Evolutionary conservation across 2,888 invertebrate species (phyloP).

Genomic region (Coleophora flavipennella): DNA sequence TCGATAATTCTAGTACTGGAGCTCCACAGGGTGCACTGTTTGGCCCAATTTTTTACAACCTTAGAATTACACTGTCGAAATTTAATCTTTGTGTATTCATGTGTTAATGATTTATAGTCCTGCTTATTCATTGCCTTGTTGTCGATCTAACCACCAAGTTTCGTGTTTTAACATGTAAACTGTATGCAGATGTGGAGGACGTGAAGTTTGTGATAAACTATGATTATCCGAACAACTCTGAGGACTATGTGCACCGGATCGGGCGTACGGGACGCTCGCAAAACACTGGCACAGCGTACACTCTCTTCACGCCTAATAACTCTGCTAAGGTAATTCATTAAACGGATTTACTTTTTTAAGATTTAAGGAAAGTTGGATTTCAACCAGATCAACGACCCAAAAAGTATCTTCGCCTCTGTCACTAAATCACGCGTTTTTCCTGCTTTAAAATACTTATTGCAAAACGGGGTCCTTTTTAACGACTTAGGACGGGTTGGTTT

Average conservation of each 20-base stretch:
- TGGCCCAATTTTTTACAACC: conserved; percentile 1
- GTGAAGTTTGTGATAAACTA: conserved; percentile 99
- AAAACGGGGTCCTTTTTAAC: too few relatives aligned
- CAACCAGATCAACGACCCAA: too few relatives aligned
- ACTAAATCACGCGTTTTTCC: too few relatives aligned
- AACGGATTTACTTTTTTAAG: too few relatives aligned
- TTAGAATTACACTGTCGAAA: not conserved
- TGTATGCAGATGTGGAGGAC: conserved; percentile 93
- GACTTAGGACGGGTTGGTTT: too few relatives aligned
- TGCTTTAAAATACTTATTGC: too few relatives aligned
- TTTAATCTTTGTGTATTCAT: conserved; percentile 2
- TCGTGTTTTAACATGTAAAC: not conserved
- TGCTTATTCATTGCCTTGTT: conserved; percentile 7
- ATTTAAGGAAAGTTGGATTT: too few relatives aligned
- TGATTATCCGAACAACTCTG: conserved; percentile 97
- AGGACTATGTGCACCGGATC: conserved; percentile 98
- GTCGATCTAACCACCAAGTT: not conserved
- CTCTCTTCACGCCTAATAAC: conserved; percentile 94
- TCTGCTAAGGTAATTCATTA: conserved; percentile 81
- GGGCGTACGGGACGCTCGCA: conserved; percentile 95
- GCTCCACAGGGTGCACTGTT: conserved; percentile 12
- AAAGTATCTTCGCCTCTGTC: too few relatives aligned
- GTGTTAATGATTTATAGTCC: conserved; percentile 5
- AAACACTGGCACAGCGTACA: conserved; percentile 96
- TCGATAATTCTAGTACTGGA: not conserved